A percentile compares a stretch with the other conserved stretches of the same genome.
Conservation (phyloP, 2,113 vertebrate species). For the Brachyhypopomus occidentalis region DNA sequence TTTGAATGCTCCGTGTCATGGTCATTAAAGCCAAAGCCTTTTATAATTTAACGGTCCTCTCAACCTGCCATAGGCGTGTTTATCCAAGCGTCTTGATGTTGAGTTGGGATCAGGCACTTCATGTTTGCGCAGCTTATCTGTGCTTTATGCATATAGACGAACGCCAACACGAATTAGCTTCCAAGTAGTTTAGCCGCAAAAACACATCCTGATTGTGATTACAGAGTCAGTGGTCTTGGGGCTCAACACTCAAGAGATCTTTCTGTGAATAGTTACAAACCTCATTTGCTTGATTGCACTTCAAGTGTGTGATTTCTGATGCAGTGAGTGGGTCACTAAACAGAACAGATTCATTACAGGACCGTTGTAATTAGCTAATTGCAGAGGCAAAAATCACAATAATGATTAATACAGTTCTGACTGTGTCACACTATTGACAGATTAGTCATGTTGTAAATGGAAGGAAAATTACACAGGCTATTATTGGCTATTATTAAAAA, state of each 20-base stretch:
- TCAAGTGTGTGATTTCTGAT: neutral
- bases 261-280: neutral
- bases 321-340: neutral
- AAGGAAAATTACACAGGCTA: neutral
- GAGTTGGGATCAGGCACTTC: no score
- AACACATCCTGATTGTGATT: neutral
- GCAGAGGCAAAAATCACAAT: neutral
- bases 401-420: neutral
- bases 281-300: constrained; percentile 6
- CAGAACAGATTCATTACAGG: neutral
- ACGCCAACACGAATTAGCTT: neutral
- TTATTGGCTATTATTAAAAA: neutral
- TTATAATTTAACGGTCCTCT: no score
- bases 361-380: constrained; percentile 17
- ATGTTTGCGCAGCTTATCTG: no score
- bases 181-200: neutral
- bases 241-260: neutral
- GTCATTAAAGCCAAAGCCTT: no score
- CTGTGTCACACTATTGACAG: neutral
- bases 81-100: no score
- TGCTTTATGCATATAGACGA: neutral
- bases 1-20: no score
- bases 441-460: neutral
- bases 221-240: neutral
- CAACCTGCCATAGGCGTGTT: no score